A percentile compares a stretch with the other conserved stretches of the same genome.
Conservation (phyloP, 1,140 invertebrate genomes). For the Drosophila triauraria region DNA sequence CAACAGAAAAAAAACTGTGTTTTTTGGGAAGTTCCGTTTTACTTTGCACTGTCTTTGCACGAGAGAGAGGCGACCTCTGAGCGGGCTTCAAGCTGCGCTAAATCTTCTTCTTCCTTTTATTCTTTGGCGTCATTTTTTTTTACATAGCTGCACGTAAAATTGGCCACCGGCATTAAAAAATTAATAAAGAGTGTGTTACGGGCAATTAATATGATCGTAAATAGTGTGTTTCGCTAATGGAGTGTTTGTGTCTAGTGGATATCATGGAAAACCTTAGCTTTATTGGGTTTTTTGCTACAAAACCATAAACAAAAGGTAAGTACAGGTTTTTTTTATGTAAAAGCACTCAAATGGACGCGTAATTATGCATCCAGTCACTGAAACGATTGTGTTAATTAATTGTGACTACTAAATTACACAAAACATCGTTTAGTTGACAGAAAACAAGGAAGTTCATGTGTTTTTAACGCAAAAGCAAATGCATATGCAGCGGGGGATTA, state of each 20-base stretch:
- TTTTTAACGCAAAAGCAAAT: conserved; percentile 1
- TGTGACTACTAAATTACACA: conserved; percentile 17
- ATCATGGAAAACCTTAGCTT: not conserved
- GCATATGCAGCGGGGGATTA: not conserved
- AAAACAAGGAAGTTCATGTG: conserved; percentile 2
- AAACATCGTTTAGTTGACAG: conserved; percentile 13
- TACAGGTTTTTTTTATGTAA: not conserved
- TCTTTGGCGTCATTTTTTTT: not conserved
- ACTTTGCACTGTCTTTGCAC: not conserved
- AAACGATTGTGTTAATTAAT: not conserved
- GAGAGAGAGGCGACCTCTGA: not conserved
- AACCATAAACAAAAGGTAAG: not conserved
- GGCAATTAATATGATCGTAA: conserved; percentile 5
- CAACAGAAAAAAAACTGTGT: conserved; percentile 21
- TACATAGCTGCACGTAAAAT: not conserved
- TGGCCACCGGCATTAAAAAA: not conserved
- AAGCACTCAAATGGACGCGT: not conserved
- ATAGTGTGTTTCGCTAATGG: not conserved
- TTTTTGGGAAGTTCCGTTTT: not conserved
- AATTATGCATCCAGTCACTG: not conserved
- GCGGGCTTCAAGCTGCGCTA: not conserved
- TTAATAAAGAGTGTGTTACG: conserved; percentile 2
- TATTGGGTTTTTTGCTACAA: not conserved
- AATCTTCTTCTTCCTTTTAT: not conserved
- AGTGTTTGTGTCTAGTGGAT: not conserved